These are phyloP conservation scores for Noctua pronuba DNA, from an alignment of 2,888 invertebrate genomes.

Conservation along the genomic window DNA sequence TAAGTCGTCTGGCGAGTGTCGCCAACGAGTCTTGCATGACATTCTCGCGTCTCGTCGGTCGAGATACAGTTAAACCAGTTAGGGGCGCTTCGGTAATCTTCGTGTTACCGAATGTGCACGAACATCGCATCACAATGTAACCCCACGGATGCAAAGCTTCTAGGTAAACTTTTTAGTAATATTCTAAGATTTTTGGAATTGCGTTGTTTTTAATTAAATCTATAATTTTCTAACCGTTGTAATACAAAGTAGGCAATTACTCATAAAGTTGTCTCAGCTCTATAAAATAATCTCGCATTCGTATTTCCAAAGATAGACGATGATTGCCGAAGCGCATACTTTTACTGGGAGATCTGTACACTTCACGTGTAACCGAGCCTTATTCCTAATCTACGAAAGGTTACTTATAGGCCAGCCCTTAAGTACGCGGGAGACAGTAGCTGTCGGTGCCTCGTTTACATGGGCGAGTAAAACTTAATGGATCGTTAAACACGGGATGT, in stretches of 20 bases:
- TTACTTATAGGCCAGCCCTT: conserved; percentile 14
- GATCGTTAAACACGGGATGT: conserved; percentile 34
- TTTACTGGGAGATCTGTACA: neutral
- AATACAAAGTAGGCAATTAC: neutral
- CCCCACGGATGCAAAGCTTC: no score
- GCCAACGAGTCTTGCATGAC: neutral
- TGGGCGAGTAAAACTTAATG: conserved; percentile 33
- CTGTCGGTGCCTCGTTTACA: conserved; percentile 4
- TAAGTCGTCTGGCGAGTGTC: neutral
- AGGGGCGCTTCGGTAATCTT: neutral
- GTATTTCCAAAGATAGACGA: neutral
- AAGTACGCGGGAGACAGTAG: conserved; percentile 28
- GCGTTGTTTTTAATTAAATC: no score
- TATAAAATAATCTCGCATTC: neutral
- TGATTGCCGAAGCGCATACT: neutral
- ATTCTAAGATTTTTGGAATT: no score
- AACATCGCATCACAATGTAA: neutral
- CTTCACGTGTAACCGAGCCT: neutral
- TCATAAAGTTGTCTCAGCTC: neutral
- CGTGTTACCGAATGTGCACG: neutral
- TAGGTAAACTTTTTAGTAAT: no score
- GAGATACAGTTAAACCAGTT: neutral
- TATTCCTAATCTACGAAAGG: neutral
- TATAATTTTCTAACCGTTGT: neutral
- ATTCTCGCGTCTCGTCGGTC: neutral